Base-by-base conservation (phyloP, 1,140 invertebrate species). In the Cydia amplana region DNA sequence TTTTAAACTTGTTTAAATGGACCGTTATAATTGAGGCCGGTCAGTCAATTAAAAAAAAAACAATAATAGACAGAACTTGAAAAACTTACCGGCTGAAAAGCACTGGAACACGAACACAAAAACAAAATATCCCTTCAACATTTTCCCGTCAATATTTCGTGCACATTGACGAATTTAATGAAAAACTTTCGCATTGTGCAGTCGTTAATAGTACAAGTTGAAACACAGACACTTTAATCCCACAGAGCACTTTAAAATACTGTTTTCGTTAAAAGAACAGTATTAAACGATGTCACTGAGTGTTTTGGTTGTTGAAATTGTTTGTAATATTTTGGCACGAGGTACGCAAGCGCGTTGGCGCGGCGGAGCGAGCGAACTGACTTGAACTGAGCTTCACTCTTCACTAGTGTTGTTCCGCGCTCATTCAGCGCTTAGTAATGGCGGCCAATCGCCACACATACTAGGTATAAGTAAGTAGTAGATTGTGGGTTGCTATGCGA, bases 111-210 rank as follows among this genome's bases (percentile, higher is more conserved):
- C 78, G 74, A 76, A 87, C 75, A 82, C 80, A 83, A 82, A 86
- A 82, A 87, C 83, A 81, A 90, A 64, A 78, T 83, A 87, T 83
- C 83, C 85, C 83, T 81, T 88, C 82, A 89, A 89, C 90, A 91
- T 91, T 85, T 88, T 91, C 86, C 82, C 80, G 87, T 79, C 81
- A 85, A 82, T 89, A 85, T 82, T 82, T 81, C 81, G 77, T 82
- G 81, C 88, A 87, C 86, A 85, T 80, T 85, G 79, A 81, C 83
- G 79, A 83, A 83, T 82, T 83, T 84, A 85, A 83, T 85, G 75
- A 88, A 78, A 88, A 89, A 79, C 81, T 82, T 89, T 87, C 85
- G 83, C 90, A 91, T 91, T 80, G 86, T 91, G 87, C 76, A 85
- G 75, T 83, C 75, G 76, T 79, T 80, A 80, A 77, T 81, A 81